phyloP scores from a whole-genome alignment of 2,888 invertebrate species.

The Bellardia pandia region DNA sequence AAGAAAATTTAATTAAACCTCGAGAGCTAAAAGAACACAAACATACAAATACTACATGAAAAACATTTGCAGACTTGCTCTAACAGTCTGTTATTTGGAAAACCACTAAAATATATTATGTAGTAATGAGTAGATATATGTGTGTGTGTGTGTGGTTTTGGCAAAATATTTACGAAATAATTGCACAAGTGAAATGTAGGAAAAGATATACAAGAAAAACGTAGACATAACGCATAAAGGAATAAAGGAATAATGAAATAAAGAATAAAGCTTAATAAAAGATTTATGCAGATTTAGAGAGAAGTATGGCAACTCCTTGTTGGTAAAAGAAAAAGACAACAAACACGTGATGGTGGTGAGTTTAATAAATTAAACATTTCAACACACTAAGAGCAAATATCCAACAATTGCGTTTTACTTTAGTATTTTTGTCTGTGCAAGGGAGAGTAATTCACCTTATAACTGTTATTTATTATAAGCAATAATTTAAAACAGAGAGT shows the following conservation, averaged over 20 bases:
- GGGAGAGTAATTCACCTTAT: background rate
- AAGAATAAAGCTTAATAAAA: background rate
- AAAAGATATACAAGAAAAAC: background rate
- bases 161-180: slow-evolving; percentile 56
- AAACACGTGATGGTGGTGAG: slow-evolving; percentile 54
- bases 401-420: background rate
- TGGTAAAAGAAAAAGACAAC: too few species aligned
- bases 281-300: background rate
- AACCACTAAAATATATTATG: background rate
- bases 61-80: background rate
- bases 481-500: background rate
- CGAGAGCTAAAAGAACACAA: slow-evolving; percentile 15
- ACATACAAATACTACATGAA: background rate
- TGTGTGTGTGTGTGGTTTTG: slow-evolving; percentile 4
- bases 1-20: slow-evolving; percentile 60
- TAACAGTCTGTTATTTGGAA: background rate
- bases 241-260: background rate
- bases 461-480: background rate
- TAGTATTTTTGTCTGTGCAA: background rate
- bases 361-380: background rate
- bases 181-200: background rate
- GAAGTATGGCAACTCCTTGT: slow-evolving; percentile 37
- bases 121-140: background rate
- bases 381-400: background rate
- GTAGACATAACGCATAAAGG: background rate